Evolutionary conservation across 2,888 invertebrate genomes (phyloP).

Genomic region (Griposia aprilina): DNA sequence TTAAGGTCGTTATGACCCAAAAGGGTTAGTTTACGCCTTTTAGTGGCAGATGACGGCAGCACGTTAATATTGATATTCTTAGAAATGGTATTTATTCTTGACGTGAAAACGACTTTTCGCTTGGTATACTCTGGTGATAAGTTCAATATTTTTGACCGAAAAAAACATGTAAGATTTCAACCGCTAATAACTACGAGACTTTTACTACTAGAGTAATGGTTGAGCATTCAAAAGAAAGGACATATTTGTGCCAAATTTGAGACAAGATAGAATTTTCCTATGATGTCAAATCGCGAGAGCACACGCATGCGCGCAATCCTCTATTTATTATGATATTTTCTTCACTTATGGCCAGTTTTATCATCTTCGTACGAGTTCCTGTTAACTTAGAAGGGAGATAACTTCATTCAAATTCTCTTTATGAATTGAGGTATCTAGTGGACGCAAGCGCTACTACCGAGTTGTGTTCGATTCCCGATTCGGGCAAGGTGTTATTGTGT

Average conservation of each 20-base stretch:
- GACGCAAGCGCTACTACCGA: no score
- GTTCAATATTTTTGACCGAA: neutral
- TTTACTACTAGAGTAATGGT: neutral
- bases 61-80: conserved; percentile 6
- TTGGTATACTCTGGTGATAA: neutral
- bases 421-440: neutral
- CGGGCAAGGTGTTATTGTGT: no score
- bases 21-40: neutral
- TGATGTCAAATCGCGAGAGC: neutral
- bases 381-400: neutral
- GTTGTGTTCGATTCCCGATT: no score
- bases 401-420: neutral
- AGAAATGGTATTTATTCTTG: neutral
- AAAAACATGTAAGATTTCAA: neutral
- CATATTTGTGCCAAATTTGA: neutral
- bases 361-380: neutral
- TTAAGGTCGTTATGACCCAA: neutral
- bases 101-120: neutral
- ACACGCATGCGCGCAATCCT: neutral
- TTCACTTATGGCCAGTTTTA: neutral
- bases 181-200: neutral
- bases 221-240: neutral
- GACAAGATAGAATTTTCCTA: neutral
- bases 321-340: neutral
- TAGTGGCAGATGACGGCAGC: neutral